Evolutionary conservation across 1,140 invertebrate genomes (phyloP).

Genomic region (Drosophila pachea): DNA sequence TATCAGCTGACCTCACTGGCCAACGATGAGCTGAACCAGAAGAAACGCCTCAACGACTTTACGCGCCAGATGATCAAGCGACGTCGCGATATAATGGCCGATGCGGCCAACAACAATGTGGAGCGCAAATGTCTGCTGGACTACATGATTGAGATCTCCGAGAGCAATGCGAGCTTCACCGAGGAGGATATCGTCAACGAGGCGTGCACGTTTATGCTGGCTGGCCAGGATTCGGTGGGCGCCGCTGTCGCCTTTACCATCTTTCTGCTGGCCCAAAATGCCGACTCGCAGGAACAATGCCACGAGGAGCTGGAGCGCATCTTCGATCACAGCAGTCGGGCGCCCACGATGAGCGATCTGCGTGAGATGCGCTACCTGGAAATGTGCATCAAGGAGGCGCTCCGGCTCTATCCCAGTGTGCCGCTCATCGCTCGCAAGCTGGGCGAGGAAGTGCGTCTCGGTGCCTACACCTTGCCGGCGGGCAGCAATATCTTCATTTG

Average conservation of each 20-base stretch:
- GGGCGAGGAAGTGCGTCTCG: slow-evolving; percentile 81
- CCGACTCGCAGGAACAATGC: slow-evolving; percentile 82
- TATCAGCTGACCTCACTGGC: slow-evolving; percentile 83
- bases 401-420: slow-evolving; percentile 85
- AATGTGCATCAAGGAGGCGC: slow-evolving; percentile 84
- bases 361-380: slow-evolving; percentile 83
- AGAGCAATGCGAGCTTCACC: slow-evolving; percentile 81
- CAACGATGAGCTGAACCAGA: slow-evolving; percentile 80
- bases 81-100: slow-evolving; percentile 63
- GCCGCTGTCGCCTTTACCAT: slow-evolving; percentile 82
- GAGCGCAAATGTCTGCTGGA: slow-evolving; percentile 80
- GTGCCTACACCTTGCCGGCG: slow-evolving; percentile 75
- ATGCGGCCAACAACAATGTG: slow-evolving; percentile 38
- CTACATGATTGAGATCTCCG: slow-evolving; percentile 83
- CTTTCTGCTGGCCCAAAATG: slow-evolving; percentile 82
- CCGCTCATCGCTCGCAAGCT: slow-evolving; percentile 82
- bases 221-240: slow-evolving; percentile 88
- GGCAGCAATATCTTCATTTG: slow-evolving; percentile 79
- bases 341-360: slow-evolving; percentile 82
- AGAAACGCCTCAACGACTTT: slow-evolving; percentile 83
- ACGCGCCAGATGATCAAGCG: slow-evolving; percentile 79
- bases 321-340: slow-evolving; percentile 78
- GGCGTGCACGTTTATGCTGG: slow-evolving; percentile 87
- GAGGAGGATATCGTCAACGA: slow-evolving; percentile 86
- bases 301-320: slow-evolving; percentile 82